Conservation (phyloP, 1,140 invertebrate species). For the Psix sp. region DNA sequence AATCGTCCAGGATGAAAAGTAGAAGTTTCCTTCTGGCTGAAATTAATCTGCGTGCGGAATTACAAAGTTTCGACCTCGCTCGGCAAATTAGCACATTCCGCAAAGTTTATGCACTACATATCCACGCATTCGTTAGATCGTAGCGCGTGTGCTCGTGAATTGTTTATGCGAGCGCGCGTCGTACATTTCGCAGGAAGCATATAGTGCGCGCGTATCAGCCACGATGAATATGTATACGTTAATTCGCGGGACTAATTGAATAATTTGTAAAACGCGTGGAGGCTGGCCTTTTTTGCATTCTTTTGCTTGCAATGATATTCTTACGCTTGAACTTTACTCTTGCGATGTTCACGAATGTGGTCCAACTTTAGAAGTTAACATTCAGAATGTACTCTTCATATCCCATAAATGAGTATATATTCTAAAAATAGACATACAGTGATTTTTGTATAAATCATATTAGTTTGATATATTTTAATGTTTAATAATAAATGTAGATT, state of each 20-base stretch:
- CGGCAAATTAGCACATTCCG: slow-evolving; percentile 59
- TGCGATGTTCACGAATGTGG: too few species aligned
- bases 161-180: slow-evolving; percentile 72
- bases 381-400: too few species aligned
- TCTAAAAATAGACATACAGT: too few species aligned
- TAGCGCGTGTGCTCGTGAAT: slow-evolving; percentile 68
- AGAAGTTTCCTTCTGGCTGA: slow-evolving; percentile 36
- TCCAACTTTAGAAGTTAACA: background rate
- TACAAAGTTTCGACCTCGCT: slow-evolving; percentile 57
- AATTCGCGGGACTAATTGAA: slow-evolving; percentile 78
- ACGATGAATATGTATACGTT: slow-evolving; percentile 78
- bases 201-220: slow-evolving; percentile 70
- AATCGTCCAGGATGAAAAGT: slow-evolving; percentile 57
- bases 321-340: slow-evolving; percentile 22
- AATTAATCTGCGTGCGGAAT: slow-evolving; percentile 51
- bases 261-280: slow-evolving; percentile 77
- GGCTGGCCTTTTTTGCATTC: slow-evolving; percentile 59
- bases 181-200: slow-evolving; percentile 66
- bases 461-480: too few species aligned
- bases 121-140: slow-evolving; percentile 70
- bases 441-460: too few species aligned
- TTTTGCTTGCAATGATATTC: slow-evolving; percentile 43
- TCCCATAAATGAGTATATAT: too few species aligned
- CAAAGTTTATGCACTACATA: slow-evolving; percentile 57
- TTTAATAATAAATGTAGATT: too few species aligned